Conservation (phyloP, 2,888 invertebrate genomes). For the Leucophenga maculata region DNA sequence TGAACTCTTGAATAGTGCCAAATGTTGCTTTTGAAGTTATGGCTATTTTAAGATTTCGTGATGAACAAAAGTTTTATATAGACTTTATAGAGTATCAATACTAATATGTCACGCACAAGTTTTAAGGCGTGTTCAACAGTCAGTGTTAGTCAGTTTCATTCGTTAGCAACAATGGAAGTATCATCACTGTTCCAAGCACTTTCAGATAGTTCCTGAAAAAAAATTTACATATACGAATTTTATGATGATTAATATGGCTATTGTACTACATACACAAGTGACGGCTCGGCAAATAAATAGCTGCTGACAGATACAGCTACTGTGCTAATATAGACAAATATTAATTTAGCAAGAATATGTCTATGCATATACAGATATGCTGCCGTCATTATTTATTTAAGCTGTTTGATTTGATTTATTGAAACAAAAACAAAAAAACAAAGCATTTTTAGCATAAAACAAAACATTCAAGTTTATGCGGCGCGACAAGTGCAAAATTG, state of each 20-base stretch:
- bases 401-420: slow-evolving; percentile 51
- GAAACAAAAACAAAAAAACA: slow-evolving; percentile 7
- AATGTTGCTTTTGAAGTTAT: too few species aligned
- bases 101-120: too few species aligned
- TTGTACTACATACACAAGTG: too few species aligned
- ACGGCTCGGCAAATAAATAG: neutral
- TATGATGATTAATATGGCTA: neutral
- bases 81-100: too few species aligned
- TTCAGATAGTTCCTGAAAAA: too few species aligned
- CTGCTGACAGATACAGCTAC: slow-evolving; percentile 10
- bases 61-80: too few species aligned
- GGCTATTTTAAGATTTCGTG: too few species aligned
- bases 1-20: too few species aligned
- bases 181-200: too few species aligned
- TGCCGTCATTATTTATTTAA: slow-evolving; percentile 42
- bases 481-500: slow-evolving; percentile 23
- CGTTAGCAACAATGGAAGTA: too few species aligned
- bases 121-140: too few species aligned
- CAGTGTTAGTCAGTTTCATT: too few species aligned
- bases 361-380: slow-evolving; percentile 14
- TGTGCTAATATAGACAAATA: neutral
- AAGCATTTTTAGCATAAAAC: slow-evolving; percentile 29
- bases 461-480: slow-evolving; percentile 44
- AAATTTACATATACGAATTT: neutral
- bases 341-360: neutral